phyloP scores from a whole-genome alignment of 2,797 vertebrate species.

The Choloepus didactylus region DNA sequence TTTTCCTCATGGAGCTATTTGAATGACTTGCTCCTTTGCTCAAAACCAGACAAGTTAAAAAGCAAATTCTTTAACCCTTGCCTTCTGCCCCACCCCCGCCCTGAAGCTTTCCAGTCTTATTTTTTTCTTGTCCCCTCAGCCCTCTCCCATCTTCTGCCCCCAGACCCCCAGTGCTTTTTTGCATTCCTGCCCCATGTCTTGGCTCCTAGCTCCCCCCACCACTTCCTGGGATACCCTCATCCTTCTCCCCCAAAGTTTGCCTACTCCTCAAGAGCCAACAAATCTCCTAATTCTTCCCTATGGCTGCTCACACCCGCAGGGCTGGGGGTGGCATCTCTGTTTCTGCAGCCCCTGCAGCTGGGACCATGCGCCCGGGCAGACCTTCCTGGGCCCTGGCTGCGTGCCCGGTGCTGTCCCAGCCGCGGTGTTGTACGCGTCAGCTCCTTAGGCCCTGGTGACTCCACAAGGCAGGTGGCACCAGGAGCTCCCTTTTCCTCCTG shows the following conservation, averaged over 20 bases:
- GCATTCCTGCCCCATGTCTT: neutral
- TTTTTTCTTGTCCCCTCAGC: rapidly evolving
- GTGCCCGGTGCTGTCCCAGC: neutral
- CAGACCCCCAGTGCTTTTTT: neutral
- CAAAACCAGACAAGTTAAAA: neutral
- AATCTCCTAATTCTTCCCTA: neutral
- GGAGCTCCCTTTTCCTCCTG: neutral
- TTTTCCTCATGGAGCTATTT: neutral
- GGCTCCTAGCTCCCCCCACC: neutral
- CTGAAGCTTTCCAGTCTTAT: rapidly evolving
- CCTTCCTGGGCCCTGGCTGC: neutral
- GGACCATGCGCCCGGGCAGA: neutral
- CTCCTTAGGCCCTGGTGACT: neutral
- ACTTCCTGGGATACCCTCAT: neutral
- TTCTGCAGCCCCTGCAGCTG: neutral
- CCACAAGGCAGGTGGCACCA: neutral
- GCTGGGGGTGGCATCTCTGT: neutral
- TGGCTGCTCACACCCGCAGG: neutral
- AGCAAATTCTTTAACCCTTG: neutral
- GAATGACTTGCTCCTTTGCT: neutral
- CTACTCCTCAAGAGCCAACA: neutral
- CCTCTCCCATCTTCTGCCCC: no score
- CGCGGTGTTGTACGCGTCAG: rapidly evolving
- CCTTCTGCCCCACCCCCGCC: neutral
- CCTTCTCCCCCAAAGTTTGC: neutral